These are phyloP conservation scores for Thunnus albacares DNA, from an alignment of 2,797 vertebrate species.

Conservation along the genomic window DNA sequence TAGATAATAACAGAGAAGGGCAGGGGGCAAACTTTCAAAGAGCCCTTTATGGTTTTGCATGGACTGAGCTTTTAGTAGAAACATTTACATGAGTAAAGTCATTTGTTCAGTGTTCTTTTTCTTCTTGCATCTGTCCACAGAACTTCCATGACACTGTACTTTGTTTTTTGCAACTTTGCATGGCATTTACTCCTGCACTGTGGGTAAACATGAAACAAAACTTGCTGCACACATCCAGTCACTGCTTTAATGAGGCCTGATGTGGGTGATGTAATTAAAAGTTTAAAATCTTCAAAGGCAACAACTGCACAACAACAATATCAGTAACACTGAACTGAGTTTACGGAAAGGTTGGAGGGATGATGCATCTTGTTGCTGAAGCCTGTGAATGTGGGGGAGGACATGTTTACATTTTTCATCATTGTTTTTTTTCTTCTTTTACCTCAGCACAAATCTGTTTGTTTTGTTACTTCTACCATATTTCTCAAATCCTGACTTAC, in stretches of 20 bases:
- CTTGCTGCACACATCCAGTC: not conserved
- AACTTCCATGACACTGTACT: not conserved
- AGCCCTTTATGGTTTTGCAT: not conserved
- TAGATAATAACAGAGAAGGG: constrained; percentile 22
- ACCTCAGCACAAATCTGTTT: not conserved
- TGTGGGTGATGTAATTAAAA: constrained; percentile 3
- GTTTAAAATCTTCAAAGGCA: constrained; percentile 24
- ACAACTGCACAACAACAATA: not conserved
- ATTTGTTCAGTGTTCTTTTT: constrained; percentile 4
- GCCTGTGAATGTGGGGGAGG: not conserved
- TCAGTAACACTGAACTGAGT: not conserved
- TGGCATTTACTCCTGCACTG: not conserved
- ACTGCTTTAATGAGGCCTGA: constrained; percentile 8
- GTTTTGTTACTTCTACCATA: not conserved
- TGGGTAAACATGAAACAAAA: constrained; percentile 9
- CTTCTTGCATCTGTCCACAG: constrained; percentile 8
- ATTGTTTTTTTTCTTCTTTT: not conserved
- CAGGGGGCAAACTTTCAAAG: constrained; percentile 4
- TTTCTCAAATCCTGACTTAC: not conserved
- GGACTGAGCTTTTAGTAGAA: constrained; percentile 1
- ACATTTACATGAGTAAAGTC: constrained; percentile 6
- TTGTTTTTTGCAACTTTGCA: not conserved
- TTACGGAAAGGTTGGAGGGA: not conserved
- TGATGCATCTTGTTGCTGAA: not conserved
- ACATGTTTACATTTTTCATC: not conserved